phyloP scores from a whole-genome alignment of 2,113 vertebrate species.

The Zonotrichia leucophrys region DNA sequence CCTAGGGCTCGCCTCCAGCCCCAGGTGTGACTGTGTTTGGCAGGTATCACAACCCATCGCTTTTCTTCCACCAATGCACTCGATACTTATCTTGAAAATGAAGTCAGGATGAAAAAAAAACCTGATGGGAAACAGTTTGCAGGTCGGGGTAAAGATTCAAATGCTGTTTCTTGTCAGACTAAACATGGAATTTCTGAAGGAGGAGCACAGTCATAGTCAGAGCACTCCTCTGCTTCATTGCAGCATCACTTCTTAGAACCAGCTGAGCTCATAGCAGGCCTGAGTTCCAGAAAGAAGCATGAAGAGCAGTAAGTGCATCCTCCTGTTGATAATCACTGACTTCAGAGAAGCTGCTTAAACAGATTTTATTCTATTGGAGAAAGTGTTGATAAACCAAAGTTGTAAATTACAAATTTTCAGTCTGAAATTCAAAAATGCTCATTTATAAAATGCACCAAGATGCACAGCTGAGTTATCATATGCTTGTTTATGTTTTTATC shows the following conservation, averaged over 20 bases:
- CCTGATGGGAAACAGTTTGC: background rate
- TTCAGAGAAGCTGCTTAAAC: background rate
- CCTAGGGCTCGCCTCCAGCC: background rate
- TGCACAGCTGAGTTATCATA: background rate
- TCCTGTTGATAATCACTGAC: background rate
- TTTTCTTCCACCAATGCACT: background rate
- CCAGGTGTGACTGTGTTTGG: background rate
- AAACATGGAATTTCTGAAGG: constrained; percentile 29
- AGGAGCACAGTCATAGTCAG: constrained; percentile 9
- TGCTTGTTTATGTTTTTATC: background rate
- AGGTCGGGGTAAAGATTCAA: background rate
- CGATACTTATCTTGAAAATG: background rate
- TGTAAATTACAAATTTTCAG: background rate
- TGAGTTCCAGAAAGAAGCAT: background rate
- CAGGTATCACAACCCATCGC: background rate
- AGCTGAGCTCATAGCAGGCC: background rate
- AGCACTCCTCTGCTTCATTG: background rate
- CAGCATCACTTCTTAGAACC: constrained; percentile 17
- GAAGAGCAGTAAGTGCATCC: background rate
- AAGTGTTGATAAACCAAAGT: background rate
- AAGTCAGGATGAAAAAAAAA: background rate
- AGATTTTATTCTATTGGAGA: background rate
- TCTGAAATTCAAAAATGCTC: background rate
- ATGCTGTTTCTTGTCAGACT: background rate
- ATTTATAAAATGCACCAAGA: background rate